Base-by-base conservation (phyloP, 2,797 vertebrate genomes). In the Poecile montanus region DNA sequence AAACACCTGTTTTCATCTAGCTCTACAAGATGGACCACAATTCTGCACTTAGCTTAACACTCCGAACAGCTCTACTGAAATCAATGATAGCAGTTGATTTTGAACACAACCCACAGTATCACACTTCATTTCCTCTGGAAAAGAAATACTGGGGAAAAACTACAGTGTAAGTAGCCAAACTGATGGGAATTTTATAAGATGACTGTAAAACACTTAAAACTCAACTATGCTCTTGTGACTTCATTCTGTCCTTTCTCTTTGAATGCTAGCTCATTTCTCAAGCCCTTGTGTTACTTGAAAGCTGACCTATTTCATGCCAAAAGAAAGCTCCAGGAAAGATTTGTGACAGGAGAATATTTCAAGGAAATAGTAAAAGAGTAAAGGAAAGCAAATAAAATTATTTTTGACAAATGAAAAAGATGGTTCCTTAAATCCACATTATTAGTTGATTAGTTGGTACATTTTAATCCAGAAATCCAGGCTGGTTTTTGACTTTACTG, bases 1-100 rank as follows among this genome's bases (percentile, higher is more conserved):
- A 42, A 91, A 85, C 78, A 92, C 70, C 76, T 94, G 89, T 63
- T 97, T 96, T 86, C 36, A 16, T 80, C 95, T 93, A 96, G 36
- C 73, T 86, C 45, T 50, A 60, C 32, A 66, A 75, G 47, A 88
- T 1, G 1, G 32, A 94, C 62, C 32, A 32, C 58, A 72, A 29
- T 72, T 57, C 76, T 94, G 51, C 34, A 18, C 44, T 73, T 66
- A 48, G n/a, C 12, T 84, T 93, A 92, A 57, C 22, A 44, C 26
- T 85, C 63, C 1, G 1, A 75, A 38, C 0, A 29, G 34, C 88
- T 91, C 54, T 65, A 47, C 78, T 91, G 91, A 89, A 95, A 89
- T 88, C 82, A 91, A 45, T 0, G 5, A 93, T 61, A 77, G 73
- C 51, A 42, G 11, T 57, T 91, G 89, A 50, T 74, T 94, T 92